Conservation (phyloP, 2,888 invertebrate genomes). For the Thumatha senex region DNA sequence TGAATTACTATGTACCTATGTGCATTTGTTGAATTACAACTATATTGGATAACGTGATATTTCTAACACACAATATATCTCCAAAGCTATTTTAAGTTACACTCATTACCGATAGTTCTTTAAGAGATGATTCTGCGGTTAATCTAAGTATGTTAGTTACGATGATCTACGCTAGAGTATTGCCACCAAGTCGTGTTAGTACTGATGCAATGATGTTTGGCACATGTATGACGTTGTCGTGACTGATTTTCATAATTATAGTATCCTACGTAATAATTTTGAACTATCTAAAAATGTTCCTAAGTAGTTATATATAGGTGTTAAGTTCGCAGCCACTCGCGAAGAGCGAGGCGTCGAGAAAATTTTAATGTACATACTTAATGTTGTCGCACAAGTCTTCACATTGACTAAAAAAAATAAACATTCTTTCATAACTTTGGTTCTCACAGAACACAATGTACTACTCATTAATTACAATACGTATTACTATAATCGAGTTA, state of each 20-base stretch:
- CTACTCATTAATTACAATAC: conserved; percentile 15
- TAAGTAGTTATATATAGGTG: conserved; percentile 17
- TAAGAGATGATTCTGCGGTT: conserved; percentile 26
- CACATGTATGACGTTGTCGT: conserved; percentile 48
- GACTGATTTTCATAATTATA: conserved; percentile 19
- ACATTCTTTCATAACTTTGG: conserved; percentile 15
- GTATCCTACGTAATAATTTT: conserved; percentile 34
- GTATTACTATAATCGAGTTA: conserved; percentile 22
- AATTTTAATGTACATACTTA: background rate
- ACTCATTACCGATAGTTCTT: conserved; percentile 31
- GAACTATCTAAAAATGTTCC: conserved; percentile 36
- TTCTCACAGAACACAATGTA: conserved; percentile 33
- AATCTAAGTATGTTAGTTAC: conserved; percentile 26
- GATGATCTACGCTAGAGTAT: conserved; percentile 38
- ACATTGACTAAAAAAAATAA: conserved; percentile 7
- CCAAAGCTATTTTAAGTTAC: conserved; percentile 46
- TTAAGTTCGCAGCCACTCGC: conserved; percentile 9
- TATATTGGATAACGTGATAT: conserved; percentile 54
- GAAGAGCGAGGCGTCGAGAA: background rate
- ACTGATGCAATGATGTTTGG: conserved; percentile 58
- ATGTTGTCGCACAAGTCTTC: background rate
- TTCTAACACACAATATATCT: conserved; percentile 58
- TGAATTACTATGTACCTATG: conserved; percentile 51
- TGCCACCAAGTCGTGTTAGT: conserved; percentile 41
- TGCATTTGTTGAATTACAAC: conserved; percentile 57